Evolutionary conservation across 2,113 vertebrate genomes (phyloP).

Genomic region (Gavia stellata): DNA sequence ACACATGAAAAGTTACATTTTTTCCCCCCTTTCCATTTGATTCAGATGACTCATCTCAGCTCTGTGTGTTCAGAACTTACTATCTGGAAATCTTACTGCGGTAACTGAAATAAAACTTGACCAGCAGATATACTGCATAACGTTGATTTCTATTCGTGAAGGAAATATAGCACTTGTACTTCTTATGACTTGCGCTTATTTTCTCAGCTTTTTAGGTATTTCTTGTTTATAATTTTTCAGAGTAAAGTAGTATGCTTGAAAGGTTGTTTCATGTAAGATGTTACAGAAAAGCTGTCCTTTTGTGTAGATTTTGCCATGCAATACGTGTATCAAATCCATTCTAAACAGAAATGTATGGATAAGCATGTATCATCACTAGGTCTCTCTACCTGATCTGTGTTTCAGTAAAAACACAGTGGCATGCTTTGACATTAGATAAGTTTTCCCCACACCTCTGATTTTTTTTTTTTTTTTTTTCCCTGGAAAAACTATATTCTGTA

Average conservation of each 20-base stretch:
- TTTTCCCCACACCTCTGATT: neutral
- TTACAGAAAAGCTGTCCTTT: neutral
- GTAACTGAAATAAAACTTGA: neutral
- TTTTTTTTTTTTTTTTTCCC: neutral
- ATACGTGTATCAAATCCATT: neutral
- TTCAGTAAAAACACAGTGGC: neutral
- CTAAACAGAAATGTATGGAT: neutral
- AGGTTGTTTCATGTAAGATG: neutral
- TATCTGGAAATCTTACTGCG: neutral
- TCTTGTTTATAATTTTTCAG: neutral
- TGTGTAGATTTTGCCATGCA: neutral
- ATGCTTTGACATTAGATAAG: neutral
- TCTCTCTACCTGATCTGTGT: neutral
- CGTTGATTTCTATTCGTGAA: neutral
- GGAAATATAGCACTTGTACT: neutral
- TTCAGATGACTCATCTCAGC: neutral
- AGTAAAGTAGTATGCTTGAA: neutral
- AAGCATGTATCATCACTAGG: neutral
- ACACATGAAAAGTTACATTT: neutral
- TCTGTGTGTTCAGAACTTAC: neutral
- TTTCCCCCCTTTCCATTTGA: neutral
- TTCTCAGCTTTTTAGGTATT: neutral
- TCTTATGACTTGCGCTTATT: neutral
- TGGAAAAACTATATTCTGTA: accelerated
- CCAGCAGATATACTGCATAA: neutral